These are phyloP conservation scores for Bombus superbus DNA, from an alignment of 1,140 invertebrate genomes.

Conservation along the genomic window DNA sequence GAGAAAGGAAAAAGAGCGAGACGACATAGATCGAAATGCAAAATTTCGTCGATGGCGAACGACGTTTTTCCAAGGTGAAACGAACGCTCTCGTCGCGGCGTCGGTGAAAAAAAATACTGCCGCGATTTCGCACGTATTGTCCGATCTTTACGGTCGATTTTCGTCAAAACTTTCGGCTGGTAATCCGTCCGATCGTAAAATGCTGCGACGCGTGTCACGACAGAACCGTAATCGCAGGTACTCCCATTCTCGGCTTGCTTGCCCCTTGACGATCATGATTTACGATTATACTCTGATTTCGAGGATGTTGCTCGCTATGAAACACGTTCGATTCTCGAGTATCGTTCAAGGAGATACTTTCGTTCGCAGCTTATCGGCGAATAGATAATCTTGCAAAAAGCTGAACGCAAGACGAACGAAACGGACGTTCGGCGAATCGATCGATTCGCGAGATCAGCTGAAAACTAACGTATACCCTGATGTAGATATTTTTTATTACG, in stretches of 20 bases:
- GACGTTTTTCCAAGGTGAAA: conserved; percentile 6
- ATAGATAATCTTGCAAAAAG: background rate
- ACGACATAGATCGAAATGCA: background rate
- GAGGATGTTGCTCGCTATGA: background rate
- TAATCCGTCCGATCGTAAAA: conserved; percentile 54
- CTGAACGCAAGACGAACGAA: too few species aligned
- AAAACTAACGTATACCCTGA: too few species aligned
- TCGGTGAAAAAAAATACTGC: conserved; percentile 23
- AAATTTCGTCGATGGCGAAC: background rate
- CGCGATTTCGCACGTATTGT: background rate
- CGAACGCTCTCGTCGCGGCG: conserved; percentile 3
- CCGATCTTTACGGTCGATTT: conserved; percentile 32
- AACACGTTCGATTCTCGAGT: background rate
- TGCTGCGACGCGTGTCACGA: conserved; percentile 40
- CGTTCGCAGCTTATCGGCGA: background rate
- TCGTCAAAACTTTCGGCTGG: conserved; percentile 46
- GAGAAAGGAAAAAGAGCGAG: background rate
- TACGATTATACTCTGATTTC: background rate
- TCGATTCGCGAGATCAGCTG: too few species aligned
- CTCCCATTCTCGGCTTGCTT: conserved; percentile 5
- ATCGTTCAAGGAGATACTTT: too few species aligned
- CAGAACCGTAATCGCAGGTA: conserved; percentile 18
- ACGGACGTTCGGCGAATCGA: too few species aligned
- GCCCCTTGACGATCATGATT: background rate
- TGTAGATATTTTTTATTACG: too few species aligned